phyloP scores from a whole-genome alignment of 2,113 vertebrate species.

The Rhinoptilus africanus region DNA sequence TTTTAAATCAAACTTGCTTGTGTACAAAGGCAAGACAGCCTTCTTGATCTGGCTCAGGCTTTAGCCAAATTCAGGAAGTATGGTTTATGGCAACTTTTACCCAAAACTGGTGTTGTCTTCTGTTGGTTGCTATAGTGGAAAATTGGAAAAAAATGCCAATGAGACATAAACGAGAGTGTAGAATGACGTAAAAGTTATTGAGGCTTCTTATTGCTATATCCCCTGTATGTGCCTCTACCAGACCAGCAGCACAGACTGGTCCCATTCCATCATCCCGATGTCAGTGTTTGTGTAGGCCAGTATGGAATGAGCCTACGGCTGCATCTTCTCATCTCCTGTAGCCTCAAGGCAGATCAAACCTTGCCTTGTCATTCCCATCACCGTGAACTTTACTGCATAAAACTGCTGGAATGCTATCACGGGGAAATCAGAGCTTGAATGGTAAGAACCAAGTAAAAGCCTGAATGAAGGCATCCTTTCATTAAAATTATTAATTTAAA shows the following conservation, averaged over 20 bases:
- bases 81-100: neutral
- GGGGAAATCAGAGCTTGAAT: neutral
- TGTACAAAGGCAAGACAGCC: neutral
- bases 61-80: neutral
- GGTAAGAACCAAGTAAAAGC: neutral
- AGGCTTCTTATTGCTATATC: neutral
- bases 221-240: neutral
- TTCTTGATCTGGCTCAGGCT: neutral
- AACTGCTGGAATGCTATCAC: rapidly evolving
- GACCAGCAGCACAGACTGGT: neutral
- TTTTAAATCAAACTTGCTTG: neutral
- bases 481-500: neutral
- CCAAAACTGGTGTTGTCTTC: rapidly evolving
- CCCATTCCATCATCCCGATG: neutral
- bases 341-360: neutral
- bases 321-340: neutral
- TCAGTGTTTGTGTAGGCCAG: neutral
- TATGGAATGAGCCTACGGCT: neutral
- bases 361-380: neutral
- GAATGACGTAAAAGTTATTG: neutral
- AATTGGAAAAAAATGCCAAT: neutral
- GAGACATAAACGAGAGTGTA: neutral
- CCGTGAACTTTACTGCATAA: neutral
- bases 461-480: neutral
- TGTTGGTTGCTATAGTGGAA: neutral